Evolutionary conservation across 1,140 invertebrate species (phyloP).

Genomic region (Cydia pomonella): DNA sequence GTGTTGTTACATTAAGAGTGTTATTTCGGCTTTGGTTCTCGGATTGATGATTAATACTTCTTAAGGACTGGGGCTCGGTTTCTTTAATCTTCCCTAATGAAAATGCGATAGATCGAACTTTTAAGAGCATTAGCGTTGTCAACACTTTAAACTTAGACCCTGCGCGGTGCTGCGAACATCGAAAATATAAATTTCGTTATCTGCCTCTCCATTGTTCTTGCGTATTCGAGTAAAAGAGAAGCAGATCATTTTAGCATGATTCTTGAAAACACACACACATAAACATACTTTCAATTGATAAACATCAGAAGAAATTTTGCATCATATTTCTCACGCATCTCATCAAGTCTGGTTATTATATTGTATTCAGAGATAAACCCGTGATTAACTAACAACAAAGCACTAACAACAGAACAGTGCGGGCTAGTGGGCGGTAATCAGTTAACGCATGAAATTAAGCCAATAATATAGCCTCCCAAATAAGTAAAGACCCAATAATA

Average conservation of each 20-base stretch:
- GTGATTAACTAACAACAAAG: background rate
- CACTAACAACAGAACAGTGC: background rate
- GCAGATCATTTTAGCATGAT: no score
- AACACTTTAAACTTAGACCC: background rate
- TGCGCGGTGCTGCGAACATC: background rate
- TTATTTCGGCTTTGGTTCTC: background rate
- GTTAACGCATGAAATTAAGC: constrained; percentile 2
- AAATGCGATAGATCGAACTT: background rate
- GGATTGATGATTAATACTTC: background rate
- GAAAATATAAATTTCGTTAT: no score
- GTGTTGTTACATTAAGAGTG: background rate
- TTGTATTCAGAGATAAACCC: no score
- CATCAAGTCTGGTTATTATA: background rate
- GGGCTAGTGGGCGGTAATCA: background rate
- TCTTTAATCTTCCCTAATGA: background rate
- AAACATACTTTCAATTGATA: no score
- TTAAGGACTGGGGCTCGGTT: background rate
- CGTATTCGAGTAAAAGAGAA: no score
- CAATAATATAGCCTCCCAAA: background rate
- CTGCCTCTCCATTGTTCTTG: no score
- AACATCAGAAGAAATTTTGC: background rate
- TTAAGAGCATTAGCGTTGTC: background rate
- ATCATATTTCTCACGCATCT: background rate
- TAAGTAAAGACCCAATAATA: no score
- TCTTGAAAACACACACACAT: no score